These are phyloP conservation scores for Hydroisotoma schaefferi DNA, from an alignment of 2,888 invertebrate species.

Conservation along the genomic window DNA sequence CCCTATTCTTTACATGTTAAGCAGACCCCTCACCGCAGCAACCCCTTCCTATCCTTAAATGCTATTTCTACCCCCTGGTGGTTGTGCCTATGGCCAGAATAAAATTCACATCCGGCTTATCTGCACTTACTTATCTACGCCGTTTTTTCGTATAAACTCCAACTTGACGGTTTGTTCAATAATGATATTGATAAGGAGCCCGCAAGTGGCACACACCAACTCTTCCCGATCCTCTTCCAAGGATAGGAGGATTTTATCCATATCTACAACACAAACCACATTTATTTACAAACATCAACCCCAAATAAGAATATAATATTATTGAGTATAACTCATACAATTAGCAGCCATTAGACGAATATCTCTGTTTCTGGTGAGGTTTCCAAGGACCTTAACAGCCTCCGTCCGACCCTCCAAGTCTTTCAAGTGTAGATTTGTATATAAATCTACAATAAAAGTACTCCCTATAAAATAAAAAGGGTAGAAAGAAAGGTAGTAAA, in stretches of 20 bases:
- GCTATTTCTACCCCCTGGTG: too few relatives aligned
- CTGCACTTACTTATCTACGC: slow-evolving; percentile 36
- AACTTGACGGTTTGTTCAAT: slow-evolving; percentile 39
- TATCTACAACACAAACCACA: slow-evolving; percentile 28
- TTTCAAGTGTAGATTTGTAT: slow-evolving; percentile 35
- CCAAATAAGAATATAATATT: neutral
- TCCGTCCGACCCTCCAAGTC: slow-evolving; percentile 44
- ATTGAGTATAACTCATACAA: slow-evolving; percentile 17
- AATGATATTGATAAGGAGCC: slow-evolving; percentile 47
- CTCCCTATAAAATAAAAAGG: neutral
- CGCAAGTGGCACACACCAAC: slow-evolving; percentile 42
- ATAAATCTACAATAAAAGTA: slow-evolving; percentile 20
- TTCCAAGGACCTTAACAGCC: slow-evolving; percentile 47
- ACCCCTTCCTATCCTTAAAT: too few relatives aligned
- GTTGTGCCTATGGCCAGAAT: too few relatives aligned
- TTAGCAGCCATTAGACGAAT: slow-evolving; percentile 34
- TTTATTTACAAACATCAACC: neutral
- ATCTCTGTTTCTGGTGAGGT: slow-evolving; percentile 40
- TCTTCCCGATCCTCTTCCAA: slow-evolving; percentile 41
- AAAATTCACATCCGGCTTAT: slow-evolving; percentile 1
- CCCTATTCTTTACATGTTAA: too few relatives aligned
- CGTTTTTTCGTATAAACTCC: slow-evolving; percentile 35
- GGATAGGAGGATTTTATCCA: slow-evolving; percentile 34
- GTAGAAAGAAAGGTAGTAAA: slow-evolving; percentile 5
- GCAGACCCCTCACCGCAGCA: too few relatives aligned